phyloP scores from a whole-genome alignment of 2,888 invertebrate species.

The Ligdia adustata region DNA sequence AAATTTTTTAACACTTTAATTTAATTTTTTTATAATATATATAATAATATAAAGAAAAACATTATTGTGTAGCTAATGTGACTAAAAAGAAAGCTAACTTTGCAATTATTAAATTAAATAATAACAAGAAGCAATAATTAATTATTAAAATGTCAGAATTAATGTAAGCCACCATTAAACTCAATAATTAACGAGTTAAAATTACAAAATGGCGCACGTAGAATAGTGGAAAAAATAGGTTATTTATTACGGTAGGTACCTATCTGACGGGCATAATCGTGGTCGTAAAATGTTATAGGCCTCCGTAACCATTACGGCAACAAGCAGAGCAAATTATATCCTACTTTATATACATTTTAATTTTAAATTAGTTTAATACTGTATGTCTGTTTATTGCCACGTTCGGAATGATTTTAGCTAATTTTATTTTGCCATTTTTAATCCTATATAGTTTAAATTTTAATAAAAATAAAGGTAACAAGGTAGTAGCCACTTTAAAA shows the following conservation, averaged over 20 bases:
- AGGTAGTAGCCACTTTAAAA: no score
- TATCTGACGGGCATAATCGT: conserved; percentile 10
- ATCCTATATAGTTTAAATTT: no score
- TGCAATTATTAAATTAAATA: not conserved
- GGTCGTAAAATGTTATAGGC: conserved; percentile 13
- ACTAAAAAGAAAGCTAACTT: not conserved
- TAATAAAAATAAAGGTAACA: no score
- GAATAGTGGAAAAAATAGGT: conserved; percentile 1
- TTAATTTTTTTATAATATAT: no score
- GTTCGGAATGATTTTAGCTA: no score
- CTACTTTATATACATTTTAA: not conserved
- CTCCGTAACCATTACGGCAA: conserved; percentile 5
- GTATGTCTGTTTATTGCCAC: not conserved
- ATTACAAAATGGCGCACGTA: conserved; percentile 1
- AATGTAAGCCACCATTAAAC: conserved; percentile 10
- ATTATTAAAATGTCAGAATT: conserved; percentile 7
- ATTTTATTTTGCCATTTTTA: no score
- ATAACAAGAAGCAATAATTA: no score
- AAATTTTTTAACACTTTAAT: no score
- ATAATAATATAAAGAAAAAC: no score
- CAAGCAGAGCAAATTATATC: conserved; percentile 9
- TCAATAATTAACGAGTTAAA: conserved; percentile 15
- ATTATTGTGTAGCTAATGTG: no score
- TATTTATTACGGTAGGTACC: conserved; percentile 9
- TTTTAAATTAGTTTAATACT: not conserved